Base-by-base conservation (phyloP, 35 echinoderm and acorn worm genomes). In the Heliocidaris erythrogramma region DNA sequence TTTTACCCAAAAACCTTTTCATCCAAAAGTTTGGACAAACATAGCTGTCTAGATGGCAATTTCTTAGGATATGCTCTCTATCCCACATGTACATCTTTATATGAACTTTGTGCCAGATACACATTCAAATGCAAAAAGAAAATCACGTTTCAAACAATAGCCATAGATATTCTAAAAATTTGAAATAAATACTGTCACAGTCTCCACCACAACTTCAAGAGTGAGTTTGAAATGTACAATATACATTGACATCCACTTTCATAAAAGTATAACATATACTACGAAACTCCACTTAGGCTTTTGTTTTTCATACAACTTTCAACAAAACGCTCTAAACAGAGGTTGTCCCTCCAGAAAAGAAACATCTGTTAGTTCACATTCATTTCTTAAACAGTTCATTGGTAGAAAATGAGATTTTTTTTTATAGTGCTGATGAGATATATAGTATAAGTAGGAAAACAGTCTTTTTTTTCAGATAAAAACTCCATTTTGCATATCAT, bases 391-490 rank as follows among this genome's bases (percentile, higher is more conserved):
- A 89, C 87, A 89, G 87, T 48, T 89, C 87, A 89, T 89, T 89
- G 65, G 87, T 89, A 89, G 87, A 89, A 86, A 89, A 89, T 89
- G 87, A 89, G 47, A 89, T 48, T 21, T 89, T 21, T 89, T 42
- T 7, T 48, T 89, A 32, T 89, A 89, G 87, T 89, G 87, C 87
- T 89, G 87, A 89, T 89, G 31, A 47, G 87, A 89, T 89, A 89
- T 89, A 89, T 35, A 89, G 87, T 89, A 89, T 89, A 89, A 89
- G 87, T 89, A 89, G 87, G 87, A 89, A 89, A 89, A 89, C 87
- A 89, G 87, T 89, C 87, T 89, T 89, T 89, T 89, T 88, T 32
- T 89, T 78, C 65, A 78, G 87, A 89, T 89, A 89, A 89, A 89
- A 89, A 89, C 87, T 89, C 87, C 87, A 89, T 89, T 89, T 89